Conservation (phyloP, 2,113 vertebrate genomes). For the Thalassarche chlororhynchos region DNA sequence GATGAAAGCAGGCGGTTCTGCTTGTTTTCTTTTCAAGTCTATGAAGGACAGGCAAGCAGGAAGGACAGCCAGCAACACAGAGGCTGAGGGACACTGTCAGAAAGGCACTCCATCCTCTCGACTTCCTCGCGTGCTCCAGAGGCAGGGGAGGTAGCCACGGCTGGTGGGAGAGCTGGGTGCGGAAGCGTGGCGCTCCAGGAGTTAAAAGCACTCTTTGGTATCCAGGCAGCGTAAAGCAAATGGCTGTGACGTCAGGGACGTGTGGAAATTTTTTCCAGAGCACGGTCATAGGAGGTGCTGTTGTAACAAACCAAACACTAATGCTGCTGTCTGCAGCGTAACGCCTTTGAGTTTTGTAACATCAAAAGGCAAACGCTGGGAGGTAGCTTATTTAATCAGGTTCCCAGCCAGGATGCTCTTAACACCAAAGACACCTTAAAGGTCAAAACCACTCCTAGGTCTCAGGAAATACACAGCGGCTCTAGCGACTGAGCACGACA, state of each 20-base stretch:
- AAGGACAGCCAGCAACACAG: not conserved
- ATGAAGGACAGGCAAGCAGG: not conserved
- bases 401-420: constrained; percentile 46
- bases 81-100: not conserved
- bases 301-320: constrained; percentile 71
- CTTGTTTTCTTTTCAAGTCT: not conserved
- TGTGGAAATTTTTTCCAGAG: constrained; percentile 83
- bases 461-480: not conserved
- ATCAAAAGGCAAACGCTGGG: constrained; percentile 48
- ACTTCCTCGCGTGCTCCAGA: not conserved
- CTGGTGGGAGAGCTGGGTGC: not conserved
- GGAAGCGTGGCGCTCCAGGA: constrained; percentile 27
- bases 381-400: constrained; percentile 33
- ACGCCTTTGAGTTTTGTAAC: constrained; percentile 50
- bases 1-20: not conserved
- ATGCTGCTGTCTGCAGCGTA: constrained; percentile 46
- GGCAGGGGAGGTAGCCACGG: not conserved
- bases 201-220: constrained; percentile 79
- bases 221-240: constrained; percentile 81
- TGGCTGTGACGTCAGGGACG: constrained; percentile 78
- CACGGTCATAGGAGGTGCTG: constrained; percentile 71
- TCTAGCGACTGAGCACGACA: not conserved
- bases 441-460: constrained; percentile 5
- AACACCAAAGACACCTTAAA: constrained; percentile 8
- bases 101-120: not conserved